Evolutionary conservation across 2,888 invertebrate species (phyloP), one percentile per base, ranked within the genome.

Genomic region (Electrophaes corylata): DNA sequence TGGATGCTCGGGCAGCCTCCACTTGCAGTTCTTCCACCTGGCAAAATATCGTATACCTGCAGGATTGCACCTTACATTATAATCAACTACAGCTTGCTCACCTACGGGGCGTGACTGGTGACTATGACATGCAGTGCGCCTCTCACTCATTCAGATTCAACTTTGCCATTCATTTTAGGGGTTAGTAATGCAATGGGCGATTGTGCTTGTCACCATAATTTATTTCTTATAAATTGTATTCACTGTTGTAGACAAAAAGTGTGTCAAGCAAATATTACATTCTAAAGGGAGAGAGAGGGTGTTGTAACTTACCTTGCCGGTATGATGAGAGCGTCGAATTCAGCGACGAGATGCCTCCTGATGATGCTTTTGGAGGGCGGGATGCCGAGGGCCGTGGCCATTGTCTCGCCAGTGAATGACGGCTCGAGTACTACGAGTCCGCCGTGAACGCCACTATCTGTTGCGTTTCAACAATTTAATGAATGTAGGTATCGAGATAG

Each of bases 381-480:
- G 73, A 98, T 98, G 52, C 97, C 98, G 64, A 98, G 92, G 0
- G 98, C 97, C 6, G 96, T 97, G 45, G 98, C 98, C 95, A 98
- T 96, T 41, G 98, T 97, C 85, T 98, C 98, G 26, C 98, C 97
- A 55, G 96, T 97, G 88, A 98, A 98, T 11, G 97, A 97, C 12
- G 98, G 97, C 81, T 98, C 98, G 74, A 98, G 87, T 12, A 98
- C 98, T 50, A 98, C 97, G 64, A 98, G 91, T 10, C 98, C 98
- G 60, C 98, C 98, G 80, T 98, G 98, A 6, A 98, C 97, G 70
- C 98, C 98, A 78, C 97, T 98, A 86, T 98, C 98, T 96, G 45
- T 31, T 18, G 31, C 31, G 31, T 45, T 31, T 4, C 18, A 3
- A 31, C 31, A 18, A 4, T 29, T 45, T 26, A 18, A 29, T 29